Evolutionary conservation across 1,140 invertebrate genomes (phyloP).

Genomic region (Bilobella aurantiaca): DNA sequence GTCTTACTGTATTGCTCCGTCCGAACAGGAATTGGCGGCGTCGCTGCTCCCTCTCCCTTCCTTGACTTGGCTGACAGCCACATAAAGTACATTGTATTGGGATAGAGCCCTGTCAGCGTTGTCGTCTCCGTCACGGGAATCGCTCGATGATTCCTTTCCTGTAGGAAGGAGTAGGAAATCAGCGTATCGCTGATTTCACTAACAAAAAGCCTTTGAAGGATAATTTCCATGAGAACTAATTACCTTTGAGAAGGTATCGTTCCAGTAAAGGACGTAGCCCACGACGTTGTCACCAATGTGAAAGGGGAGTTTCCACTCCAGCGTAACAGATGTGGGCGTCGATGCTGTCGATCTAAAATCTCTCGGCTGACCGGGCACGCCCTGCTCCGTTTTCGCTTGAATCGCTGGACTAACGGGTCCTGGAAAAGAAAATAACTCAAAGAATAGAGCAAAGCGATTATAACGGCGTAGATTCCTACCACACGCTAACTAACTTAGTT

Average conservation of each 20-base stretch:
- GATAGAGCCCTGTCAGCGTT: conserved; percentile 74
- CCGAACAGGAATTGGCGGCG: conserved; percentile 81
- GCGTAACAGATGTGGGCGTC: conserved; percentile 63
- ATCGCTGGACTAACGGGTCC: conserved; percentile 82
- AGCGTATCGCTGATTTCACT: no score
- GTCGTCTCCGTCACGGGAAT: conserved; percentile 72
- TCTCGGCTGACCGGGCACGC: conserved; percentile 72
- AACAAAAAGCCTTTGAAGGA: not conserved
- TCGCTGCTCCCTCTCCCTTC: conserved; percentile 84
- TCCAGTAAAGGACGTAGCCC: conserved; percentile 93
- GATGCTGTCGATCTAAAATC: conserved; percentile 72
- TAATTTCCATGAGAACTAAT: not conserved
- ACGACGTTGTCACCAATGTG: conserved; percentile 85
- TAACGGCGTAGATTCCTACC: no score
- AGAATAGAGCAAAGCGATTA: no score
- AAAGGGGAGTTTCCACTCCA: conserved; percentile 79
- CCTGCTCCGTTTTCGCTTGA: conserved; percentile 92
- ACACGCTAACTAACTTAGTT: no score
- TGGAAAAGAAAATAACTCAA: no score
- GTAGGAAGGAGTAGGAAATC: no score
- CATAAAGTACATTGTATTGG: conserved; percentile 90
- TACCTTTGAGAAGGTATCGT: conserved; percentile 87
- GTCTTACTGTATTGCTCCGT: conserved; percentile 94
- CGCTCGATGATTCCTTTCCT: conserved; percentile 56
- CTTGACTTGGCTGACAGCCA: conserved; percentile 86